phyloP scores from a whole-genome alignment of 2,797 vertebrate species.

The Diglossa cyanea region DNA sequence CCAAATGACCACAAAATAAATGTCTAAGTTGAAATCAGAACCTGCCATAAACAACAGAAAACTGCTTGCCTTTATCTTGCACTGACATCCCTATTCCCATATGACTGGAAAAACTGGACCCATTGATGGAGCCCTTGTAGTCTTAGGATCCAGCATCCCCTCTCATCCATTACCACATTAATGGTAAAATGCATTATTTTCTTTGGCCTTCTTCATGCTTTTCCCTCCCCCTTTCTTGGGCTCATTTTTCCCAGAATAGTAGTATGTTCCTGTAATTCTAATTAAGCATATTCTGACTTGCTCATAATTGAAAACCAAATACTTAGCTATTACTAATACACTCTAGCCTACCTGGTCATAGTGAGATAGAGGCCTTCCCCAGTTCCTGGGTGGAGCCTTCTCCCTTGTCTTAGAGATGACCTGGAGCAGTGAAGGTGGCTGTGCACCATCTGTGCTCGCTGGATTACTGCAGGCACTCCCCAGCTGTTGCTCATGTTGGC shows the following conservation, averaged over 20 bases:
- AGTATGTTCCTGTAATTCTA: background rate
- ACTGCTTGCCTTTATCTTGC: background rate
- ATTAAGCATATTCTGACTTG: background rate
- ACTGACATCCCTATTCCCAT: background rate
- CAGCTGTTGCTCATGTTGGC: background rate
- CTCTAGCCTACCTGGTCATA: background rate
- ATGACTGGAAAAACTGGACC: background rate
- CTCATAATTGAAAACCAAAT: background rate
- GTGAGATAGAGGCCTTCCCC: background rate
- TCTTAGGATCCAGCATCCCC: background rate
- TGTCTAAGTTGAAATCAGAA: background rate
- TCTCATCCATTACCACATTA: background rate
- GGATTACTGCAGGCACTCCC: background rate
- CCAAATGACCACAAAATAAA: background rate
- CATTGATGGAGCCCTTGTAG: background rate
- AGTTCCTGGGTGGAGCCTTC: background rate
- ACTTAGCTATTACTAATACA: background rate
- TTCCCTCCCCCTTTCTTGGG: background rate
- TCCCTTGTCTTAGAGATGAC: background rate
- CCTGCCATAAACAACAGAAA: background rate
- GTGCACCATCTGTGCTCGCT: fast-evolving
- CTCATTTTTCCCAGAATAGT: background rate
- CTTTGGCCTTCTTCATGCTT: background rate
- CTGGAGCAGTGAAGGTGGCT: background rate
- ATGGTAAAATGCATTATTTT: background rate